Evolutionary conservation across 2,888 invertebrate genomes (phyloP), one percentile per base, ranked within the genome.

Genomic region (Tetanocera ferruginea): DNA sequence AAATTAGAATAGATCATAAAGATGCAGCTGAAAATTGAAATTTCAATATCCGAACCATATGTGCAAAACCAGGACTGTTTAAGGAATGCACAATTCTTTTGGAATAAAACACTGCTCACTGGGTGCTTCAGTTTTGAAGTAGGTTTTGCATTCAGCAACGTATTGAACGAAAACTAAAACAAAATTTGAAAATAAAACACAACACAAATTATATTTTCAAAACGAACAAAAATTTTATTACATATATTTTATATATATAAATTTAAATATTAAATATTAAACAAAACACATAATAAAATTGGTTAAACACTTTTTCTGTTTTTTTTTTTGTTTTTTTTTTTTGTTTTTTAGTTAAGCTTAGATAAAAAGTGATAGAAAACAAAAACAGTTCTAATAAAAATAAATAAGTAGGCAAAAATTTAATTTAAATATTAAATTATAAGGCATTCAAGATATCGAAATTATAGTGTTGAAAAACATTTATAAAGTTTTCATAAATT

Each of bases 291-390:
- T 11, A 55, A 23, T 11, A 55, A 64, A 74, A 51, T 73, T 64
- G 72, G 73, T 77, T 57, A 69, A 51, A 74, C 67, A n/a, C n/a
- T n/a, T n/a, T n/a, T n/a, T n/a, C n/a, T n/a, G n/a, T n/a, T n/a
- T n/a, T n/a, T n/a, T n/a, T 49, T 69, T n/a, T 72, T 74, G 76
- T 78, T 77, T n/a, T n/a, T 49, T 69, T n/a, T 72, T 74, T 77
- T 78, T 77, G 49, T 66, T 34, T 69, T 71, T 76, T 67, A 74
- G 70, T 73, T 77, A 71, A 78, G n/a, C 43, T 73, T 72, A n/a
- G 70, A 37, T 76, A 49, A 62, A 52, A 25, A 55, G 9, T 52
- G 23, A 64, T 64, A 51, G 55, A 52, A 64, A 60, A 75, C 37
- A 81, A 67, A 76, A 77, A 34, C 17, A 43, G 64, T 28, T 55